Conservation (phyloP, 2,888 invertebrate species). For the Helleia helle region DNA sequence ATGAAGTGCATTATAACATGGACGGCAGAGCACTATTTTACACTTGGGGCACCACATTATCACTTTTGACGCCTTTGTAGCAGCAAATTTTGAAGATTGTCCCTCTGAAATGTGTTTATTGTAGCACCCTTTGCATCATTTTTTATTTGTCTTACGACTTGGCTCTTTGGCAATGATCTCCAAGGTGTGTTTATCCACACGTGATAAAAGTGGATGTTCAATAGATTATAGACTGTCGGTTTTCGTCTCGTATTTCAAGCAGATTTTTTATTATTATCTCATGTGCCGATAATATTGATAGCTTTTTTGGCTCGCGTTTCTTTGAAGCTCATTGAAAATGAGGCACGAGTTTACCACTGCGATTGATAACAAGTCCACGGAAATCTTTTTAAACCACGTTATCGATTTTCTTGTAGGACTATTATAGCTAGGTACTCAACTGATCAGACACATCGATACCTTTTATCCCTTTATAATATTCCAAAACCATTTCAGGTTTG, state of each 20-base stretch:
- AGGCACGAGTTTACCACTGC: too few species aligned
- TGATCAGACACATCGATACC: slow-evolving; percentile 9
- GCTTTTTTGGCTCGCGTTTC: too few species aligned
- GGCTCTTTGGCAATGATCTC: not conserved
- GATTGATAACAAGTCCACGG: too few species aligned
- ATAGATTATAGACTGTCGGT: too few species aligned
- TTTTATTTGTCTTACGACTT: slow-evolving; percentile 9
- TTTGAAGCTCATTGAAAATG: too few species aligned
- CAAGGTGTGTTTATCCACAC: not conserved
- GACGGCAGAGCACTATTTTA: slow-evolving; percentile 12
- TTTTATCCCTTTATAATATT: slow-evolving; percentile 9
- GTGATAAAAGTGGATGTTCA: too few species aligned
- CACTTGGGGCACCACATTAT: slow-evolving; percentile 13
- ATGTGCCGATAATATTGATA: too few species aligned
- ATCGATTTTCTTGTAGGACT: too few species aligned
- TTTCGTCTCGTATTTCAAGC: too few species aligned
- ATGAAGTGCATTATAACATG: slow-evolving; percentile 19
- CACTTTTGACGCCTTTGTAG: slow-evolving; percentile 12
- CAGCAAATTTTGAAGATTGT: slow-evolving; percentile 11
- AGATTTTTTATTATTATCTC: too few species aligned
- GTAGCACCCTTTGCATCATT: slow-evolving; percentile 9
- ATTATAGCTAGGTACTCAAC: slow-evolving; percentile 10
- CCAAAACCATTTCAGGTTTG: slow-evolving; percentile 9
- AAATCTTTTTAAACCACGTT: too few species aligned
- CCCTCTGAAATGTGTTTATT: slow-evolving; percentile 8